Evolutionary conservation across 2,888 invertebrate genomes (phyloP).

Genomic region (Volucella bombylans): DNA sequence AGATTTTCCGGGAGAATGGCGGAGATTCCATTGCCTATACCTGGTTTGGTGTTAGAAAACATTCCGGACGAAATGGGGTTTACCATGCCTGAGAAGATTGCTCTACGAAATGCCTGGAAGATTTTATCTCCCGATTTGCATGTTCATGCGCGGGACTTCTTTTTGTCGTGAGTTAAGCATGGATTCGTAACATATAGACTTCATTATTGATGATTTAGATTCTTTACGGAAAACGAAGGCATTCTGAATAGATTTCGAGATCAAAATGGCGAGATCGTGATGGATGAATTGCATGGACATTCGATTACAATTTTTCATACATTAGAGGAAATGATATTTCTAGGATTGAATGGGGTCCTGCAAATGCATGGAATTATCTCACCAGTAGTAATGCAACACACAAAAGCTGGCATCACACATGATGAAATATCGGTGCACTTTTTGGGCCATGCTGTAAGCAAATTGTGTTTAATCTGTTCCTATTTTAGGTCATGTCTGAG

Average conservation of each 20-base stretch:
- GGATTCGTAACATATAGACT: not conserved
- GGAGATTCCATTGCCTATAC: slow-evolving; percentile 78
- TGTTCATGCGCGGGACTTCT: slow-evolving; percentile 65
- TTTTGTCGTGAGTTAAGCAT: slow-evolving; percentile 52
- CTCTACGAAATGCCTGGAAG: slow-evolving; percentile 76
- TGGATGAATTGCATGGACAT: slow-evolving; percentile 76
- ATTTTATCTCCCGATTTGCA: slow-evolving; percentile 68
- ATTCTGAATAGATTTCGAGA: slow-evolving; percentile 75
- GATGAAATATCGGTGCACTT: slow-evolving; percentile 58
- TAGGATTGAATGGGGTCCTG: slow-evolving; percentile 74
- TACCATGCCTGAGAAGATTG: slow-evolving; percentile 75
- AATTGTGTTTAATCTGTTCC: not conserved
- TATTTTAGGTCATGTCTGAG: slow-evolving; percentile 21
- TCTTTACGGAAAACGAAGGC: slow-evolving; percentile 74
- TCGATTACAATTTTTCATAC: slow-evolving; percentile 73
- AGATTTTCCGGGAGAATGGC: not conserved
- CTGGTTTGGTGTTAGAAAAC: slow-evolving; percentile 61
- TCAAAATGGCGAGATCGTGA: slow-evolving; percentile 69
- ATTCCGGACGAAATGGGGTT: slow-evolving; percentile 76
- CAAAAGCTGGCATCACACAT: slow-evolving; percentile 58
- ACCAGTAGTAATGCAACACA: slow-evolving; percentile 28
- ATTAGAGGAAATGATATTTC: slow-evolving; percentile 76
- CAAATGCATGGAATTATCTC: slow-evolving; percentile 66
- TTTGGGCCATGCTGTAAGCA: not conserved
- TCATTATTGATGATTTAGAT: slow-evolving; percentile 71